phyloP scores from a whole-genome alignment of 2,888 invertebrate genomes.

The Gisinianus flammeolus region DNA sequence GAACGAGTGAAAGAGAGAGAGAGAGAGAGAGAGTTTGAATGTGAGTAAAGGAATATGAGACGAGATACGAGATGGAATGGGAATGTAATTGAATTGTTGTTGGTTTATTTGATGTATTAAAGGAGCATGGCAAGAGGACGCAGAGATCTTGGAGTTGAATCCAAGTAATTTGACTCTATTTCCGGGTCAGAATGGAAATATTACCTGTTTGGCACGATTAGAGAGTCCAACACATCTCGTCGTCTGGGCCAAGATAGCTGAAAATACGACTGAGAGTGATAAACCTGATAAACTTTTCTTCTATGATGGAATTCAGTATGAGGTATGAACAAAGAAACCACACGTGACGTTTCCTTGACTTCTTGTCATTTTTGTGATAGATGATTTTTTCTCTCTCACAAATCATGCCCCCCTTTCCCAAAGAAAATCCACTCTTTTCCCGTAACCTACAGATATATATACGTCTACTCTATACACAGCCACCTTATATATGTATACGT shows the following conservation, averaged over 20 bases:
- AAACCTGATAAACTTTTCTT: slow-evolving; percentile 36
- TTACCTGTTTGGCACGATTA: slow-evolving; percentile 56
- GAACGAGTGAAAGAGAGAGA: background rate
- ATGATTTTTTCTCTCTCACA: slow-evolving; percentile 15
- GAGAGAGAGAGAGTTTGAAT: background rate
- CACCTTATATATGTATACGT: background rate
- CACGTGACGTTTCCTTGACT: slow-evolving; percentile 21
- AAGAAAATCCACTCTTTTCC: background rate
- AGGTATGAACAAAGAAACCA: slow-evolving; percentile 44
- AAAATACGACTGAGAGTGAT: slow-evolving; percentile 35
- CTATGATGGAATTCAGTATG: slow-evolving; percentile 49
- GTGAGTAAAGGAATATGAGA: slow-evolving; percentile 1
- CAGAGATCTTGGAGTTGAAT: slow-evolving; percentile 55
- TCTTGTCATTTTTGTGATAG: slow-evolving; percentile 25
- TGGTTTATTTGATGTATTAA: slow-evolving; percentile 33
- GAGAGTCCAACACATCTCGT: slow-evolving; percentile 43
- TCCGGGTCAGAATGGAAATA: slow-evolving; percentile 52
- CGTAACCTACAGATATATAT: too few species aligned
- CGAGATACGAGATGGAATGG: slow-evolving; percentile 29
- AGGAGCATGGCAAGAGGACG: slow-evolving; percentile 29
- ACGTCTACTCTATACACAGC: background rate
- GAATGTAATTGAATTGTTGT: slow-evolving; percentile 44
- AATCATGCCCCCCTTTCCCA: background rate
- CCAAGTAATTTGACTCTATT: slow-evolving; percentile 54
- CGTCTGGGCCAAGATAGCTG: slow-evolving; percentile 54